phyloP scores from a whole-genome alignment of 2,113 vertebrate genomes.

The Todiramphus chloris region DNA sequence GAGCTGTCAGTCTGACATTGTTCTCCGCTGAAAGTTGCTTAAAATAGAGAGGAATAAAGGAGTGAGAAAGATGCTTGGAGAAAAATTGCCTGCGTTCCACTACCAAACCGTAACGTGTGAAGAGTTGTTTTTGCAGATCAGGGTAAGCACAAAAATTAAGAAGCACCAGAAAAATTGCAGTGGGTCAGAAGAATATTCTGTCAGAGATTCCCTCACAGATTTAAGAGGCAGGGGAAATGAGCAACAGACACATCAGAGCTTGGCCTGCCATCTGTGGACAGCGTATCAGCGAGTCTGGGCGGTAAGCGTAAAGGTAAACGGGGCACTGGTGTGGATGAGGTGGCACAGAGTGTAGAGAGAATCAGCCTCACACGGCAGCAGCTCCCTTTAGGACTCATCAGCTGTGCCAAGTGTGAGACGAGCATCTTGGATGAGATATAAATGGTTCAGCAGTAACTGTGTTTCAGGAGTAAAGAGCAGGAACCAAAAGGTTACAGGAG shows the following conservation, averaged over 20 bases:
- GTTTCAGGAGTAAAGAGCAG: background rate
- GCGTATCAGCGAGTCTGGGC: background rate
- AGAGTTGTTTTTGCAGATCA: background rate
- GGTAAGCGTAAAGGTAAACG: slow-evolving; percentile 16
- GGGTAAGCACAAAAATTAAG: background rate
- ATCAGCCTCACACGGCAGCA: background rate
- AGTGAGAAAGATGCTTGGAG: background rate
- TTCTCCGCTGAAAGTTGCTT: slow-evolving; percentile 4
- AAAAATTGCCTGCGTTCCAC: background rate
- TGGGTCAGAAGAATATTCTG: slow-evolving; percentile 8
- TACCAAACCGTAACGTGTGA: background rate
- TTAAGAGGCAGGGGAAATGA: background rate
- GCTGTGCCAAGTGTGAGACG: background rate
- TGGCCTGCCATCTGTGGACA: background rate
- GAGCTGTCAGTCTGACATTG: background rate
- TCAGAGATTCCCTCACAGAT: background rate
- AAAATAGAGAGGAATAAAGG: background rate
- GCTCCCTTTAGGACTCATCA: background rate
- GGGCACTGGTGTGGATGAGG: background rate
- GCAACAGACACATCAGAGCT: background rate
- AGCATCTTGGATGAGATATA: background rate
- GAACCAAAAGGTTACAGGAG: background rate
- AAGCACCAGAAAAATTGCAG: background rate
- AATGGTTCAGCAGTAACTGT: background rate
- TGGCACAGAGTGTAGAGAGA: background rate